Evolutionary conservation across 2,888 invertebrate genomes (phyloP).

Genomic region (Apodemia zela): DNA sequence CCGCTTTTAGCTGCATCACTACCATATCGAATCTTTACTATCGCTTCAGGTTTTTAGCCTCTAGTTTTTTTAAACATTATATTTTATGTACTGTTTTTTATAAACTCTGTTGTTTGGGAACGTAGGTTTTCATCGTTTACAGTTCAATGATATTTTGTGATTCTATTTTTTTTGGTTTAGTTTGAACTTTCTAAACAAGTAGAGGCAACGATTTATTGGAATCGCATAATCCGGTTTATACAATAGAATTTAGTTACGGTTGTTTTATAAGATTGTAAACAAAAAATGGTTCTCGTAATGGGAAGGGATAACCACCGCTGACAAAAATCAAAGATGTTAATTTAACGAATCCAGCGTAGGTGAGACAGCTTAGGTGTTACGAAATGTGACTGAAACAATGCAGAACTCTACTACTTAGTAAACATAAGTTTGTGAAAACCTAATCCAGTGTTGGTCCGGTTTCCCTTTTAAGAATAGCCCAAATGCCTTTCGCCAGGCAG

Average conservation of each 20-base stretch:
- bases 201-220: background rate
- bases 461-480: too few species aligned
- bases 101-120: background rate
- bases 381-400: too few species aligned
- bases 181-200: background rate
- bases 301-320: too few species aligned
- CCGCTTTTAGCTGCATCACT: slow-evolving; percentile 17
- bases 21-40: slow-evolving; percentile 14
- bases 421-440: too few species aligned
- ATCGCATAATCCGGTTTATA: background rate
- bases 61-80: background rate
- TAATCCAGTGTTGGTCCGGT: too few species aligned
- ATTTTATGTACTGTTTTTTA: slow-evolving; percentile 12
- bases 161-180: slow-evolving; percentile 24
- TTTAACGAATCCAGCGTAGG: too few species aligned
- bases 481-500: too few species aligned
- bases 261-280: too few species aligned
- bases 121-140: background rate
- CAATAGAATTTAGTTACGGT: background rate
- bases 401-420: too few species aligned
- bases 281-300: too few species aligned
- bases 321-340: too few species aligned
- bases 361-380: too few species aligned
- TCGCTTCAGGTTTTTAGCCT: background rate
- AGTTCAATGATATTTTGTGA: slow-evolving; percentile 2